Conservation (phyloP, 1,140 invertebrate genomes). For the Reticulitermes speratus region DNA sequence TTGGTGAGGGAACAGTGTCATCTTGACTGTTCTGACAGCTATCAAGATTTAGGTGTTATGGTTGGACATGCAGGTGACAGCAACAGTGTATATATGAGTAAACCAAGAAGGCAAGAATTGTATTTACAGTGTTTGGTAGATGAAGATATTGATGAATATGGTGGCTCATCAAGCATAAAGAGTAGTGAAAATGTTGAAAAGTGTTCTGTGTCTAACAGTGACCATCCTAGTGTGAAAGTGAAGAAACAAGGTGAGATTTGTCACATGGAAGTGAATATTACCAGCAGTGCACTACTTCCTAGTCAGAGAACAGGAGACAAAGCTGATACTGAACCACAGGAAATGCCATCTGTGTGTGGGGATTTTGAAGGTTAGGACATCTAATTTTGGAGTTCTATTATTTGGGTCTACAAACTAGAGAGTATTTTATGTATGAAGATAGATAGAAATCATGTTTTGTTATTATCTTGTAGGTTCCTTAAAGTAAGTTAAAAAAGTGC, state of each 20-base stretch:
- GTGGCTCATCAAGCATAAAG: neutral
- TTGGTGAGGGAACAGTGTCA: neutral
- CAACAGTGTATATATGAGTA: neutral
- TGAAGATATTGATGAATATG: neutral
- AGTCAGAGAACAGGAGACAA: too few species aligned
- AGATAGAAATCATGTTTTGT: too few species aligned
- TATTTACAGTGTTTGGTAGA: neutral
- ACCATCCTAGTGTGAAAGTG: neutral
- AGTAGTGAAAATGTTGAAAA: neutral
- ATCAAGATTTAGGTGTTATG: neutral
- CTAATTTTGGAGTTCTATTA: too few species aligned
- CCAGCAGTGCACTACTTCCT: too few species aligned
- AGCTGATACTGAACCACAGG: too few species aligned
- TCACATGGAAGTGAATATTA: too few species aligned
- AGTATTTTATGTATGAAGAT: too few species aligned
- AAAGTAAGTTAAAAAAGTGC: too few species aligned
- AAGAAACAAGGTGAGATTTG: neutral
- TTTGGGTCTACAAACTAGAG: too few species aligned
- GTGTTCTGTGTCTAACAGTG: neutral
- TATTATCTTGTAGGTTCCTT: too few species aligned
- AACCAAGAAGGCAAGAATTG: neutral
- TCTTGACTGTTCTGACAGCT: neutral
- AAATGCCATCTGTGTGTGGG: too few species aligned
- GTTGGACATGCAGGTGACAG: neutral
- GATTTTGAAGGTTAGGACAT: too few species aligned